phyloP scores from a whole-genome alignment of 2,113 vertebrate genomes.

The Calidris pygmaea region DNA sequence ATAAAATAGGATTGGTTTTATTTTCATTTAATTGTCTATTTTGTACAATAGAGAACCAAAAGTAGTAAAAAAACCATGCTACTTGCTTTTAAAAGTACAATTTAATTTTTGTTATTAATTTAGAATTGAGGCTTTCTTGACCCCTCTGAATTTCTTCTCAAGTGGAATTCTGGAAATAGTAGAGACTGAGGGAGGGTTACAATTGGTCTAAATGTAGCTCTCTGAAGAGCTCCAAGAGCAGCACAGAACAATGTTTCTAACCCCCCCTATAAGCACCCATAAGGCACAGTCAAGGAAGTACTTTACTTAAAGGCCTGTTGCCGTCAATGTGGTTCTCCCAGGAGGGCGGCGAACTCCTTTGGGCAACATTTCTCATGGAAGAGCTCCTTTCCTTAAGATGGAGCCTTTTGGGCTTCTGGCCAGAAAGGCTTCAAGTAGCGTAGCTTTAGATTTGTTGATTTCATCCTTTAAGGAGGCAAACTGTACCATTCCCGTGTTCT shows the following conservation, averaged over 20 bases:
- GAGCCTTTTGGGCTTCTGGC: background rate
- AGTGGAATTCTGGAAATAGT: background rate
- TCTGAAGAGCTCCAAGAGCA: background rate
- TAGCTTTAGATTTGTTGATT: background rate
- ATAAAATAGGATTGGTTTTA: background rate
- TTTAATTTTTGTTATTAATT: background rate
- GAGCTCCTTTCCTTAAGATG: background rate
- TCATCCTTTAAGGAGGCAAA: background rate
- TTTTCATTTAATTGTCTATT: background rate
- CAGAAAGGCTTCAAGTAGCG: background rate
- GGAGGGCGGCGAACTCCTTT: background rate
- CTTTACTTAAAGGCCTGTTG: background rate
- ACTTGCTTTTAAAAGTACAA: background rate
- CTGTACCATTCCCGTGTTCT: background rate
- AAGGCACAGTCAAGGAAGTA: fast-evolving
- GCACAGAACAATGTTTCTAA: background rate
- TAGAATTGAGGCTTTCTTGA: background rate
- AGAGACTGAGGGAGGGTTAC: background rate
- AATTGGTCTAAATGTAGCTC: background rate
- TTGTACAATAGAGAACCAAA: background rate
- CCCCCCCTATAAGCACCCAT: too few species aligned
- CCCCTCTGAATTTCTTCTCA: background rate
- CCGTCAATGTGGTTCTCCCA: background rate
- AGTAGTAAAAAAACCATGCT: background rate
- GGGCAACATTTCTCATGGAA: background rate